These are phyloP conservation scores for Morone chrysops DNA, from an alignment of 2,113 vertebrate genomes.

Conservation along the genomic window DNA sequence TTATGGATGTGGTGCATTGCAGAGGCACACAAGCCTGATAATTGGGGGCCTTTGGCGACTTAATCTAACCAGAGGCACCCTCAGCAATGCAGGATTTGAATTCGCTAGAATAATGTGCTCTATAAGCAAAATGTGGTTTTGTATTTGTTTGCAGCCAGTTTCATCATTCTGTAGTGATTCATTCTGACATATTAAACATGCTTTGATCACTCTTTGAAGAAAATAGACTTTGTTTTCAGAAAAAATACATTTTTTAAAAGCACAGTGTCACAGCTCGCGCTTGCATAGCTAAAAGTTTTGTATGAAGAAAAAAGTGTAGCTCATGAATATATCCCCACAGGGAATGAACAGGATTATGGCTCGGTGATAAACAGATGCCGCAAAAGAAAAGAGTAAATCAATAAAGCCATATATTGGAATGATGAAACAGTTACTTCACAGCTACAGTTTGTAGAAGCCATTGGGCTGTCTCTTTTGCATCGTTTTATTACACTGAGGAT, in stretches of 20 bases:
- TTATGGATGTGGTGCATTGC: slow-evolving; percentile 57
- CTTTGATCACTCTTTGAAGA: slow-evolving; percentile 66
- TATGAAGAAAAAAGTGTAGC: slow-evolving; percentile 32
- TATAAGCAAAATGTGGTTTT: slow-evolving; percentile 58
- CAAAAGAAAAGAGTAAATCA: slow-evolving; percentile 54
- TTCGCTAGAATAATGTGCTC: slow-evolving; percentile 63
- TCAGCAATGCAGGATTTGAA: slow-evolving; percentile 44
- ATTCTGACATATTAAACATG: slow-evolving; percentile 63
- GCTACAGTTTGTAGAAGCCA: slow-evolving; percentile 40
- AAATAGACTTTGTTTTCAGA: slow-evolving; percentile 44
- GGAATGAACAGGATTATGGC: slow-evolving; percentile 30
- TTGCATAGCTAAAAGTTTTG: slow-evolving; percentile 54
- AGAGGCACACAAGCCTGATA: slow-evolving; percentile 60
- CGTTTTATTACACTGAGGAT: slow-evolving; percentile 26
- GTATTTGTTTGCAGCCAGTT: slow-evolving; percentile 75
- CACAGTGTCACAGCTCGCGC: slow-evolving; percentile 40
- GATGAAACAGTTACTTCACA: slow-evolving; percentile 62
- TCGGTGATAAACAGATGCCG: slow-evolving; percentile 60
- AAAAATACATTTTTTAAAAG: slow-evolving; percentile 25
- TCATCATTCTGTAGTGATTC: slow-evolving; percentile 68
- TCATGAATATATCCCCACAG: slow-evolving; percentile 47
- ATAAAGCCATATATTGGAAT: slow-evolving; percentile 58
- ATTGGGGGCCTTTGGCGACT: slow-evolving; percentile 56
- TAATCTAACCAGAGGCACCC: slow-evolving; percentile 50
- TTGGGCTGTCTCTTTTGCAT: slow-evolving; percentile 24